Conservation (phyloP, 1,140 invertebrate genomes). For the Trichonephila clavipes region DNA sequence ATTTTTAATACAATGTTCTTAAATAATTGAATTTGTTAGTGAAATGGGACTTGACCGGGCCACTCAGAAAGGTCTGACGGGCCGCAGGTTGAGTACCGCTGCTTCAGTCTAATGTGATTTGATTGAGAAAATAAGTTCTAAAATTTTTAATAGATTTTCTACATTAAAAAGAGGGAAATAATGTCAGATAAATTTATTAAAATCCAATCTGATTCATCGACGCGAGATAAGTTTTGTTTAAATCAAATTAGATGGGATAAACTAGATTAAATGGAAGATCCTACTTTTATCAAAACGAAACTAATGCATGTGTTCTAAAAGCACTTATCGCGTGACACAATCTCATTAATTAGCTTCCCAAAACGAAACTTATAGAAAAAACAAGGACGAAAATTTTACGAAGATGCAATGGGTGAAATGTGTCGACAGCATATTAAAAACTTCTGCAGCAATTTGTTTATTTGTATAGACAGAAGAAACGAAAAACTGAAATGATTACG, state of each 20-base stretch:
- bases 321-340: constrained; percentile 44
- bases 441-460: constrained; percentile 11
- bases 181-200: no score
- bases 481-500: background rate
- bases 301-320: background rate
- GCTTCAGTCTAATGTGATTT: no score
- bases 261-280: background rate
- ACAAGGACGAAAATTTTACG: background rate
- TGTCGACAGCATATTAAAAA: constrained; percentile 50
- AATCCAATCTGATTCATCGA: no score
- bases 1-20: no score
- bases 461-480: background rate
- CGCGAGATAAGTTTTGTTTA: no score
- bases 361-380: background rate
- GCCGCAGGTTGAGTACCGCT: no score
- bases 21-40: no score
- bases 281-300: constrained; percentile 2
- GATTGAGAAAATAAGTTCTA: no score
- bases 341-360: constrained; percentile 28
- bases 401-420: constrained; percentile 37
- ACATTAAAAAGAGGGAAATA: no score
- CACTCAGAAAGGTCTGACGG: no score
- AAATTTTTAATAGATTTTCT: no score
- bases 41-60: no score
- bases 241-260: background rate